Evolutionary conservation across 2,113 vertebrate genomes (phyloP).

Genomic region (Nothoprocta perdicaria): DNA sequence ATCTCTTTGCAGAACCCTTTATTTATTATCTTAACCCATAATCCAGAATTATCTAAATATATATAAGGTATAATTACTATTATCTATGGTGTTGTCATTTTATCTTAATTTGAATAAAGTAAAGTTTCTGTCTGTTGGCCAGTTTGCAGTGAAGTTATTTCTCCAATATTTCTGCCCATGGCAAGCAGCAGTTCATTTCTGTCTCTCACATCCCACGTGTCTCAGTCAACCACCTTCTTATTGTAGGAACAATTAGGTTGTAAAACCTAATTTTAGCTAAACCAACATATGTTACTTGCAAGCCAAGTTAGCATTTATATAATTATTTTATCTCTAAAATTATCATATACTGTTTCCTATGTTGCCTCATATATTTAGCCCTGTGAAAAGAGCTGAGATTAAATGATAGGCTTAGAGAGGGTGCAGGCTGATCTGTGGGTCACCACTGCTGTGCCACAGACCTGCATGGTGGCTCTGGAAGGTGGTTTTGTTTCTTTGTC

Average conservation of each 20-base stretch:
- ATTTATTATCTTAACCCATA: neutral
- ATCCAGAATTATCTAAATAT: neutral
- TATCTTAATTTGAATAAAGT: constrained; percentile 19
- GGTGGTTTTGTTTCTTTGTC: neutral
- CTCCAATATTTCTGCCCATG: neutral
- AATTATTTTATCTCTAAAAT: neutral
- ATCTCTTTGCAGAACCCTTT: neutral
- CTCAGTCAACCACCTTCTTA: neutral
- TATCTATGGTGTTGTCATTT: neutral
- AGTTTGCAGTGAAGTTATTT: neutral
- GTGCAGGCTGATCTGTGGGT: neutral
- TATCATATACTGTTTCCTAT: neutral
- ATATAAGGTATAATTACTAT: neutral
- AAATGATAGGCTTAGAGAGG: neutral
- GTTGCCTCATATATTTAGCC: neutral
- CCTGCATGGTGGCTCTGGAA: neutral
- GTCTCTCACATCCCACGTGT: neutral
- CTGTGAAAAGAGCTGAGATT: neutral
- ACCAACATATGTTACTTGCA: neutral
- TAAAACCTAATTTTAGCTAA: constrained; percentile 1
- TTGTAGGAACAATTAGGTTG: neutral
- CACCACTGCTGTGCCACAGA: neutral
- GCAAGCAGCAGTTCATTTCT: neutral
- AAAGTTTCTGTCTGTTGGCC: neutral
- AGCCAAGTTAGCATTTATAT: neutral